Percentiles rank a stretch among this genome's conserved stretches.
Conservation (phyloP, 2,113 vertebrate species). For the Platycercus adscitus region DNA sequence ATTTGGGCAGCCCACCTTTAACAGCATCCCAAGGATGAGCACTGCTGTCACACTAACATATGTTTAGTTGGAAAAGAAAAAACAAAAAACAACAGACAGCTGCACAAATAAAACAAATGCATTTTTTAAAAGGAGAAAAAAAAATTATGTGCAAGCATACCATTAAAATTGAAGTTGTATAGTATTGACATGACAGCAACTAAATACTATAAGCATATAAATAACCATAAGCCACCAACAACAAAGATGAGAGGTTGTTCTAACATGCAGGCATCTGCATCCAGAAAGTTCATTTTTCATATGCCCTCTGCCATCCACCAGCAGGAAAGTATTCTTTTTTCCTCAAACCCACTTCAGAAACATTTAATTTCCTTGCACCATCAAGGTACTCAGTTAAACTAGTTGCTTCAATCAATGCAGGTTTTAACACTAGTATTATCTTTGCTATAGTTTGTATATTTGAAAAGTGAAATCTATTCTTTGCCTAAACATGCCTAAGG, state of each 20-base stretch:
- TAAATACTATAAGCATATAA: background rate
- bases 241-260: background rate
- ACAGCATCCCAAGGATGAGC: too few species aligned
- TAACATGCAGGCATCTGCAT: background rate
- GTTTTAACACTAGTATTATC: background rate
- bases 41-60: background rate
- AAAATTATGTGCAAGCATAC: background rate
- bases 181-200: background rate
- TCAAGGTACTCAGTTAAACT: background rate
- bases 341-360: background rate
- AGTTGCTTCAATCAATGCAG: background rate
- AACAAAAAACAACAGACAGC: background rate
- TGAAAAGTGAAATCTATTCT: background rate
- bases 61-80: background rate
- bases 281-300: background rate
- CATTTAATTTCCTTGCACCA: background rate
- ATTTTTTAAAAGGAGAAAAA: background rate
- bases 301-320: background rate
- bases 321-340: accelerated
- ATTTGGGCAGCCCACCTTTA: background rate
- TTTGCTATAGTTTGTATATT: background rate
- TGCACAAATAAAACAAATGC: background rate
- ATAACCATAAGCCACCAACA: background rate
- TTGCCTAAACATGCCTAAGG: background rate
- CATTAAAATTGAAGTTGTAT: background rate